Percentiles rank a stretch among this genome's conserved stretches.
Conservation (phyloP, 2,888 invertebrate genomes). For the Caenorhabditis becei region DNA sequence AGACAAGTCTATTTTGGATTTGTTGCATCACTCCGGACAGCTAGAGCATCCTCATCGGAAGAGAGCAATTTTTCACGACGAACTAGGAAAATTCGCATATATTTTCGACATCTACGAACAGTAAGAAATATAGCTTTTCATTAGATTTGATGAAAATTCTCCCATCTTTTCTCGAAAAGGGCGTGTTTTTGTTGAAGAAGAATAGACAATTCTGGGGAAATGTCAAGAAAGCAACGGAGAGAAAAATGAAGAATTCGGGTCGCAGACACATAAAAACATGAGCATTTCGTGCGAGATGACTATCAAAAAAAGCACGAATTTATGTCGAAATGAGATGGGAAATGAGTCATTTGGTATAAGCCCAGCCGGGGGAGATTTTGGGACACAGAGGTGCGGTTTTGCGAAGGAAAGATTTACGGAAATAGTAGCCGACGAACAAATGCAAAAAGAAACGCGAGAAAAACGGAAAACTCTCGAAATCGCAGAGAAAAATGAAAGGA, state of each 20-base stretch:
- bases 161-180: too few species aligned
- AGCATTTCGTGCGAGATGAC: constrained; percentile 44
- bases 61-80: background rate
- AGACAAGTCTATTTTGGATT: background rate
- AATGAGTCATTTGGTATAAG: constrained; percentile 16
- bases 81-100: too few species aligned
- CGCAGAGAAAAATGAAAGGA: background rate
- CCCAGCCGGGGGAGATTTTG: too few species aligned
- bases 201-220: background rate
- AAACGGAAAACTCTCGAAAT: background rate
- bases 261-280: constrained; percentile 1
- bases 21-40: background rate
- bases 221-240: background rate
- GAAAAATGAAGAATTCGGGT: constrained; percentile 6
- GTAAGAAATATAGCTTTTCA: background rate
- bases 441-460: background rate
- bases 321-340: constrained; percentile 36
- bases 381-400: background rate
- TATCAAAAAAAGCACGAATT: constrained; percentile 22
- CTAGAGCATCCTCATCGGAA: background rate
- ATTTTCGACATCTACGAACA: background rate
- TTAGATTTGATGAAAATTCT: too few species aligned
- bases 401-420: background rate
- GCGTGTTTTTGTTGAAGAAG: background rate
- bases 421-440: too few species aligned